A percentile compares a stretch with the other conserved stretches of the same genome.
Conservation (phyloP, 2,797 vertebrate genomes). For the Labeo calbasu region DNA sequence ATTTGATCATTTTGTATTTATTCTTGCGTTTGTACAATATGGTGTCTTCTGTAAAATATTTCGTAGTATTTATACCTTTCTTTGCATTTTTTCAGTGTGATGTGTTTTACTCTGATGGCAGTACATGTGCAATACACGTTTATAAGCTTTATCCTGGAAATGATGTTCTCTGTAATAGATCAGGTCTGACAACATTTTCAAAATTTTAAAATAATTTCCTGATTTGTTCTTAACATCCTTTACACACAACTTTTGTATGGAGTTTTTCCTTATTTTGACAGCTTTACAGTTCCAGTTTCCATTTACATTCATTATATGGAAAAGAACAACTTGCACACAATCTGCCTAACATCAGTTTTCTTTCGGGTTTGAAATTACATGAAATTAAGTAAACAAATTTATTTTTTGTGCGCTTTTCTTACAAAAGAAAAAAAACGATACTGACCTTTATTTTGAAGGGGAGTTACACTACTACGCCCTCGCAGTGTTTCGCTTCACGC, state of each 20-base stretch:
- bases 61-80: too few species aligned
- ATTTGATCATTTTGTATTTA: too few species aligned
- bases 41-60: too few species aligned
- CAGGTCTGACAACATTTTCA: too few species aligned
- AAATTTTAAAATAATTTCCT: not conserved
- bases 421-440: not conserved
- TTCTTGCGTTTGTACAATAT: too few species aligned
- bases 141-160: too few species aligned
- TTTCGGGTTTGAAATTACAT: not conserved
- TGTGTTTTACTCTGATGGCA: too few species aligned
- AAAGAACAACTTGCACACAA: not conserved
- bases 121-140: too few species aligned
- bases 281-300: not conserved
- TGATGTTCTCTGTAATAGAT: too few species aligned
- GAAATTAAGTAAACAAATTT: not conserved
- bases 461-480: accelerated
- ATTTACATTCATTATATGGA: not conserved
- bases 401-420: not conserved
- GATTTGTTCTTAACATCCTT: not conserved
- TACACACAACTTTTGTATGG: not conserved
- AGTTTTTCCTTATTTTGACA: not conserved
- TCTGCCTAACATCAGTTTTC: not conserved
- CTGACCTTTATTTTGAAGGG: slow-evolving; percentile 55
- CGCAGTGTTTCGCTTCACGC: not conserved
- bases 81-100: too few species aligned